Conservation (phyloP, 2,888 invertebrate species). For the Gastracanthus pulcherrimus region DNA sequence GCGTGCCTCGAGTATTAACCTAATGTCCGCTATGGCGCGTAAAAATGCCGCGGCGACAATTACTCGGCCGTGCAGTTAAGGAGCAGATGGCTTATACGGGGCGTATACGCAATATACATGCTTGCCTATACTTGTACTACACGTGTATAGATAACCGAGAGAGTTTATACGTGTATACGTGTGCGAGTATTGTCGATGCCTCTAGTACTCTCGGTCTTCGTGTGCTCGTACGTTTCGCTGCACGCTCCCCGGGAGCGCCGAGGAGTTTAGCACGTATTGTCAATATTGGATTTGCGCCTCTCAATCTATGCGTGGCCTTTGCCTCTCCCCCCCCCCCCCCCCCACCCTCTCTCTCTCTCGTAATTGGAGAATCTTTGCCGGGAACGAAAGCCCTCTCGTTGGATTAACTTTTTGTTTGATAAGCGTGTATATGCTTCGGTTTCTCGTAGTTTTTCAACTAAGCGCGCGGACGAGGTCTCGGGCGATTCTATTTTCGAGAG, state of each 20-base stretch:
- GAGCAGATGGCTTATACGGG: slow-evolving; percentile 25
- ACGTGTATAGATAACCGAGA: slow-evolving; percentile 28
- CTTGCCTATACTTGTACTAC: slow-evolving; percentile 34
- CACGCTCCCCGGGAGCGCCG: neutral
- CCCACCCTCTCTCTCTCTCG: no score
- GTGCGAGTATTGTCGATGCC: neutral
- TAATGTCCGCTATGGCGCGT: slow-evolving; percentile 22
- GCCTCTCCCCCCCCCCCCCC: no score
- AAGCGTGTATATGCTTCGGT: neutral
- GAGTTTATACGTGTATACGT: neutral
- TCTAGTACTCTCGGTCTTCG: neutral
- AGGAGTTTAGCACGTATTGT: slow-evolving; percentile 36
- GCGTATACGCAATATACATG: neutral
- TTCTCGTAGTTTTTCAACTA: neutral
- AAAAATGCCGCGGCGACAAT: slow-evolving; percentile 43
- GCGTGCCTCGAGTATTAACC: slow-evolving; percentile 17
- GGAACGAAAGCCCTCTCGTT: no score
- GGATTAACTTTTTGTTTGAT: neutral
- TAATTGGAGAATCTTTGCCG: no score
- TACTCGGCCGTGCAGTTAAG: slow-evolving; percentile 11
- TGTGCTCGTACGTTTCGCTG: neutral
- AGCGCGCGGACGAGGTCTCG: neutral
- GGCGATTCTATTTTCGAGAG: neutral
- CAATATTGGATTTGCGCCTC: slow-evolving; percentile 45
- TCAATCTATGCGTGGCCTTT: no score